These are phyloP conservation scores for Subanguina moxae DNA, from an alignment of 1,140 invertebrate genomes.

Conservation along the genomic window DNA sequence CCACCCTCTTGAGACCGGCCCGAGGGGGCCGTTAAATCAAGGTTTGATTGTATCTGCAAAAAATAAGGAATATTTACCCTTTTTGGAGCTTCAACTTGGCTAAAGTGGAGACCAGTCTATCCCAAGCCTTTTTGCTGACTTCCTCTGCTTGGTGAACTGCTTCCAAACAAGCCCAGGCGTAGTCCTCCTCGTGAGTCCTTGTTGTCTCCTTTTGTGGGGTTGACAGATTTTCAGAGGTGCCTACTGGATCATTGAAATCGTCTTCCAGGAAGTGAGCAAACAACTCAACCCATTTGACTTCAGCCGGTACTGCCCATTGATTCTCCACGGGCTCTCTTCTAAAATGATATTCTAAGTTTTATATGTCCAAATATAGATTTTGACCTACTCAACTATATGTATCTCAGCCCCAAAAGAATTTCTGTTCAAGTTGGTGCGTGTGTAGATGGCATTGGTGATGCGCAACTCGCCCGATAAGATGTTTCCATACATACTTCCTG, in stretches of 20 bases:
- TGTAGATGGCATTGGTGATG: conserved; percentile 34
- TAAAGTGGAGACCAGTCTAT: conserved; percentile 17
- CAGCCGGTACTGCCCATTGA: conserved; percentile 14
- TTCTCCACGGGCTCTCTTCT: not conserved
- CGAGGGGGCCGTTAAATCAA: too few relatives aligned
- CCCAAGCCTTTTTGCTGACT: conserved; percentile 17
- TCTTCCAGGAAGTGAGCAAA: conserved; percentile 31
- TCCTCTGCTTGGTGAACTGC: not conserved
- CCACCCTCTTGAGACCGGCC: too few relatives aligned
- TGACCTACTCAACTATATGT: not conserved
- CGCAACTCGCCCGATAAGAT: conserved; percentile 18
- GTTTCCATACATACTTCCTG: conserved; percentile 26
- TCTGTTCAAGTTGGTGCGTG: not conserved
- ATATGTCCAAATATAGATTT: not conserved
- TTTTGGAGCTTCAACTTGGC: conserved; percentile 31
- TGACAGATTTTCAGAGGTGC: too few relatives aligned
- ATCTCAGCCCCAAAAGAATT: conserved; percentile 3
- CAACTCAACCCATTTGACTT: conserved; percentile 28
- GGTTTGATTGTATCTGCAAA: too few relatives aligned
- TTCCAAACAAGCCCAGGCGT: not conserved
- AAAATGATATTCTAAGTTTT: conserved; percentile 5
- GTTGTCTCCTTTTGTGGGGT: not conserved
- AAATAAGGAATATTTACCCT: too few relatives aligned
- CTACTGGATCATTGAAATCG: not conserved
- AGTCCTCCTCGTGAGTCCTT: not conserved